phyloP scores from a whole-genome alignment of 2,113 vertebrate genomes.

The Pomatostomus ruficeps region DNA sequence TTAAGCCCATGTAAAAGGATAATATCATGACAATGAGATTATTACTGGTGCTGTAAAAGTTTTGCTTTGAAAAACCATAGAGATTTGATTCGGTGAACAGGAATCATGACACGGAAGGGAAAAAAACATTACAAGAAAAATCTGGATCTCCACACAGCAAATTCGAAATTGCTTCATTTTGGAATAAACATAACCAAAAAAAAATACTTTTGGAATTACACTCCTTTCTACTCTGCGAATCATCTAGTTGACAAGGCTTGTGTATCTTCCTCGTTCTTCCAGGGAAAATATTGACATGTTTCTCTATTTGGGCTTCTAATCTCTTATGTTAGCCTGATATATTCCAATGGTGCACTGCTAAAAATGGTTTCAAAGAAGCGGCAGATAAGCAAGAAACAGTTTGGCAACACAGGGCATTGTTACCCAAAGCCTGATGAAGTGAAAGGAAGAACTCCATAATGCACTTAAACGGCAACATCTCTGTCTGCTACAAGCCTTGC shows the following conservation, averaged over 20 bases:
- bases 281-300: neutral
- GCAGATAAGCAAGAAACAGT: neutral
- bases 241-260: fast-evolving
- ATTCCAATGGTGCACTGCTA: neutral
- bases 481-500: neutral
- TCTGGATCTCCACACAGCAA: neutral
- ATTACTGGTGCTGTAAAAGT: neutral
- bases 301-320: neutral
- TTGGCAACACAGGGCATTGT: neutral
- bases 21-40: constrained; percentile 12
- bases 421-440: neutral
- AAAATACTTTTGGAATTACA: neutral
- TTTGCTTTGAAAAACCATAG: neutral
- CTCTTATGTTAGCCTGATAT: neutral
- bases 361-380: neutral
- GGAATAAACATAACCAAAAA: neutral
- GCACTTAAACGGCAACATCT: neutral
- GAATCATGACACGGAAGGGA: neutral
- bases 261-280: neutral
- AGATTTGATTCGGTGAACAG: neutral
- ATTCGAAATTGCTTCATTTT: neutral
- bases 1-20: neutral
- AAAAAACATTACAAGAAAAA: neutral
- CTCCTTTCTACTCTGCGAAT: fast-evolving
- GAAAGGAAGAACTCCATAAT: neutral